Base-by-base conservation (phyloP, 2,888 invertebrate genomes). In the Polylopha cassiicola region DNA sequence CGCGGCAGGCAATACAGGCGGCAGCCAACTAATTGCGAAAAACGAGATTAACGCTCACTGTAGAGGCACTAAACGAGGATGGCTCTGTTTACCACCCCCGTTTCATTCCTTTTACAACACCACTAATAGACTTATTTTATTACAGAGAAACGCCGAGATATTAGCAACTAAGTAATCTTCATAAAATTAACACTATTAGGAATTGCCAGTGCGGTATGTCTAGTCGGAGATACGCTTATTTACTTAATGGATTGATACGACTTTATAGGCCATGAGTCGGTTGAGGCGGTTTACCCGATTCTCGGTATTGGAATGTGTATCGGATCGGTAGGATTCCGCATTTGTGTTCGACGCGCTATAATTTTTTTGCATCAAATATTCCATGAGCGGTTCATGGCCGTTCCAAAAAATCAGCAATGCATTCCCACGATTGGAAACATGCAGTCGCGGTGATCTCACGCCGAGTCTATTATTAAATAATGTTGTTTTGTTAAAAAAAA, bases 31-130 rank as follows among this genome's bases (percentile, higher is more conserved):
- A 79, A 82, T 80, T 78, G 79, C 73, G 72, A 73, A 72, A 76
- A 81, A 81, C 76, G 65, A 77, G 79, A 81, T 81, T 80, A 81
- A 77, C 78, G 73, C 75, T 65, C 68, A 68, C 69, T 62, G 69
- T 67, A 72, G 61, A 67, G 65, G 65, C 72, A 73, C 70, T 76
- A 73, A 76, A 76, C 69, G 65, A 61, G 65, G 68, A 71, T 67
- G 68, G 62, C 68, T 67, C 63, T 71, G 69, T 73, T 74, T 72
- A 70, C 73, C 71, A 60, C 67, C 67, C 61, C 61, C 47, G 65
- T 63, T 67, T 65, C 63, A 63, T 73, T 72, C 62, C 65, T 71
- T 73, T 73, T 73, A 74, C 69, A 73, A 61, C 73, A 63, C 72
- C 70, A 66, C 72, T 77, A 76, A 77, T 71, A 74, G 64, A 71